Percentiles rank a stretch among this genome's conserved stretches.
Conservation (phyloP, 2,888 invertebrate species). For the Pristionchus maxplancki region DNA sequence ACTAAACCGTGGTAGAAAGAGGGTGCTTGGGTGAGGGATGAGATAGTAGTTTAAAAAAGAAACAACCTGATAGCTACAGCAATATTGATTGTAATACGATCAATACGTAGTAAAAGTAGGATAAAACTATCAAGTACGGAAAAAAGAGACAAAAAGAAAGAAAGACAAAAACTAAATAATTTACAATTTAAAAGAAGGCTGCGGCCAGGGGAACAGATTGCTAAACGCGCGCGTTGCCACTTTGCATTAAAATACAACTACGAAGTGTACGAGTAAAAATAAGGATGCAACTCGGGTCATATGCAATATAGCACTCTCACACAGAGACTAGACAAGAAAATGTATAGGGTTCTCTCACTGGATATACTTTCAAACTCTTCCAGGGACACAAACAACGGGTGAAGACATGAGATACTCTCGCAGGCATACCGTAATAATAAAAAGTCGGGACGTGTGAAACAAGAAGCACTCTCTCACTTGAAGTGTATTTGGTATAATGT, state of each 20-base stretch:
- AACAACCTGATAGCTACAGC: not conserved
- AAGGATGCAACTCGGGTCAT: not conserved
- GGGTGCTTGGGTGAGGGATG: not conserved
- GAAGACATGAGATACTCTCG: conserved; percentile 25
- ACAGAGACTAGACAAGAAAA: conserved; percentile 36
- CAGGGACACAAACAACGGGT: not conserved
- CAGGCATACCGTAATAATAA: conserved; percentile 26
- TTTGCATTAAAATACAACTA: conserved; percentile 42
- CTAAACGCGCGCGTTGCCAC: conserved; percentile 51
- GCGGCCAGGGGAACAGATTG: conserved; percentile 50
- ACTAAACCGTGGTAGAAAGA: conserved; percentile 6
- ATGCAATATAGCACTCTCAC: conserved; percentile 43
- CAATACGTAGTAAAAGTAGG: not conserved
- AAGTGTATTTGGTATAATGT: conserved; percentile 14
- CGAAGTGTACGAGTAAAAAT: conserved; percentile 32
- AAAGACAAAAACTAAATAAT: conserved; percentile 27
- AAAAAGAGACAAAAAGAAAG: not conserved
- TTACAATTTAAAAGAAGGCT: conserved; percentile 28
- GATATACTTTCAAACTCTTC: conserved; percentile 17
- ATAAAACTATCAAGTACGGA: conserved; percentile 31
- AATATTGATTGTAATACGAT: conserved; percentile 22
- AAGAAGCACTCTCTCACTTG: conserved; percentile 40
- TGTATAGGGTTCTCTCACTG: conserved; percentile 18
- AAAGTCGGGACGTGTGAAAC: not conserved
- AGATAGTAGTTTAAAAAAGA: not conserved